Base-by-base conservation (phyloP, 1,140 invertebrate species). In the Eumeta japonica region DNA sequence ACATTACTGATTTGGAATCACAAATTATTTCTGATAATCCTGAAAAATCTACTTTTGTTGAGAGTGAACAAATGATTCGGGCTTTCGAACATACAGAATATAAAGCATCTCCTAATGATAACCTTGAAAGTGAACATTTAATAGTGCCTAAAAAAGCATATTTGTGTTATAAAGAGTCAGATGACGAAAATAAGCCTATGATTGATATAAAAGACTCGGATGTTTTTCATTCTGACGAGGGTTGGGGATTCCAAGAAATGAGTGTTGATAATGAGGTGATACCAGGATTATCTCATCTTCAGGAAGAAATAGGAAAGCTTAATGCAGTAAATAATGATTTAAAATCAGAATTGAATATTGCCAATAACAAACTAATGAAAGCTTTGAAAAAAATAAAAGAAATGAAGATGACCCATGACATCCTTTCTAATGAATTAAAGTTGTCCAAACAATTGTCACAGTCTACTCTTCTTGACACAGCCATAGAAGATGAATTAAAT, bases 331-430 rank as follows among this genome's bases (percentile, higher is more conserved):
- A 76, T 43, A 49, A 60, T 11, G 47, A 45, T 18, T 42, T 77
- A 3, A 54, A 73, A n/a, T 70, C 81, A 14, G 84, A 87, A 30
- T 68, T 84, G 4, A 76, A 78, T 40, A 62, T 76, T 3, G 62
- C 76, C 16, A 84, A 88, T 52, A 50, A 79, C 1, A 87, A 86
- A 48, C 81, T 81, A 15, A 73, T 76, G 4, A 89, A 88, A 70
- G 76, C 86, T 10, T 65, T 89, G 41, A 88, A 83, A 50, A 89
- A 88, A 59, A 57, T 88, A 1, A 89, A 89, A 52, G 86, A 89
- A 53, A 78, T 86, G 38, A 86, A 89, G 62, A 36, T 68, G 2
- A 79, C 80, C 50, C 79, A 83, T 52, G 83, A 85, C n/a, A 65
- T 75, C 46, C 52, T 84, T n/a, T 70, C 66, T 16, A 74, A 75